Evolutionary conservation across 2,113 vertebrate genomes (phyloP).

Genomic region (Anas platyrhynchos): DNA sequence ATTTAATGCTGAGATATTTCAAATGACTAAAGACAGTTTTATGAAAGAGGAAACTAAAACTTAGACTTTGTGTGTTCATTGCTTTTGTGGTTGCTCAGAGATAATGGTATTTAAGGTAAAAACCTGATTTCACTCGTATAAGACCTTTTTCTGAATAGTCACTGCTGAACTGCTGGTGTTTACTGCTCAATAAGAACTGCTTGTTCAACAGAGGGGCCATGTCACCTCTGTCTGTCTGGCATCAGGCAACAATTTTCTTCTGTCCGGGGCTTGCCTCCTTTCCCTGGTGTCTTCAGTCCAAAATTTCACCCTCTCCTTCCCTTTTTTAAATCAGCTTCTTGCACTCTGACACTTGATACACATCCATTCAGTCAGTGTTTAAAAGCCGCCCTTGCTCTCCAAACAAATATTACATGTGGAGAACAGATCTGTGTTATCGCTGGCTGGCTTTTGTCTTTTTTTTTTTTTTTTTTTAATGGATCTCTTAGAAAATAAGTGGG

Average conservation of each 20-base stretch:
- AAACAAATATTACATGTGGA: background rate
- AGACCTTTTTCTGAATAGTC: background rate
- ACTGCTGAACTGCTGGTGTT: background rate
- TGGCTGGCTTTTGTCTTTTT: background rate
- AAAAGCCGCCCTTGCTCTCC: background rate
- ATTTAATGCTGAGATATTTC: background rate
- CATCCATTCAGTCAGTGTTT: background rate
- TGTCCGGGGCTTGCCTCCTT: background rate
- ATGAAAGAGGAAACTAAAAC: background rate
- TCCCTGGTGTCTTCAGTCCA: background rate
- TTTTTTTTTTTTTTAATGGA: constrained; percentile 15
- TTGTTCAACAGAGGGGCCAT: background rate
- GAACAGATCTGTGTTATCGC: constrained; percentile 25
- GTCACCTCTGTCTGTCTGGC: background rate
- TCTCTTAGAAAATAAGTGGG: constrained; percentile 65
- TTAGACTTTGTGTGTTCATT: background rate
- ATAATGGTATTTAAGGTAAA: background rate
- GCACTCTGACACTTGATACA: background rate
- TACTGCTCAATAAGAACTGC: background rate
- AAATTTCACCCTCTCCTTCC: background rate
- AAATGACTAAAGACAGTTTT: background rate
- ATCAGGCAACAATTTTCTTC: background rate
- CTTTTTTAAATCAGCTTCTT: background rate
- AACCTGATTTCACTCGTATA: background rate
- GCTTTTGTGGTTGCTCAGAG: background rate